Base-by-base conservation (phyloP, 2,113 vertebrate species). In the Sylvietta virens region DNA sequence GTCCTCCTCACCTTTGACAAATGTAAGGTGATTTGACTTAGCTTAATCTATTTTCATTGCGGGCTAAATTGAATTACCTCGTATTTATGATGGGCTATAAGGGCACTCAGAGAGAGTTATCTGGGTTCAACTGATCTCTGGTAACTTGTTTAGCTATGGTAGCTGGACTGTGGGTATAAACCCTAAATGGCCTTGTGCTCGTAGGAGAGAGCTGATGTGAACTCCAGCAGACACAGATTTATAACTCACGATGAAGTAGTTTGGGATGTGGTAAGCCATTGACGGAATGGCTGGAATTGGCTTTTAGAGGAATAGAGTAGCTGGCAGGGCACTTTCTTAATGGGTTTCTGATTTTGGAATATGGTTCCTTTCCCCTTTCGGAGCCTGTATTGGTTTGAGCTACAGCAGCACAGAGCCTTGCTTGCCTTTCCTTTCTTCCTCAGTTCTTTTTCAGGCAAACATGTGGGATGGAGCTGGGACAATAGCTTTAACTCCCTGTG, bases 21-120 rank as follows among this genome's bases (percentile, higher is more conserved):
- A 93, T 78, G 92, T 88, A 91, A 95, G 92, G 92, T 94, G 91
- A 96, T 96, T 94, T 92, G 95, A 96, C 92, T 97, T 93, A 60
- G 94, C 86, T 95, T 96, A 96, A 97, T 97, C 94, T 94, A 92
- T 96, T 96, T 97, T 97, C 95, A 92, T 93, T 94, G 94, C 86
- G 84, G 88, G 76, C 92, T 93, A 94, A 96, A 97, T 95, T 95
- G 94, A 95, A 95, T 97, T 94, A 93, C 94, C 88, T 95, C 95
- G n/a, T 94, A 96, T 97, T 96, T 97, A 94, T 92, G 95, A 86
- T 47, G 76, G 92, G 91, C 94, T 92, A 35, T 95, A 92, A 95
- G 94, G 92, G 80, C 92, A 92, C 83, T 94, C 88, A 81, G 27
- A 94, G 82, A 92, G 94, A 94, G 88, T 88, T 94, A 88, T 66